Percentiles rank a stretch among this genome's conserved stretches.
Evolutionary conservation across 2,888 invertebrate genomes (phyloP).

Genomic region (Escarpia spicata): DNA sequence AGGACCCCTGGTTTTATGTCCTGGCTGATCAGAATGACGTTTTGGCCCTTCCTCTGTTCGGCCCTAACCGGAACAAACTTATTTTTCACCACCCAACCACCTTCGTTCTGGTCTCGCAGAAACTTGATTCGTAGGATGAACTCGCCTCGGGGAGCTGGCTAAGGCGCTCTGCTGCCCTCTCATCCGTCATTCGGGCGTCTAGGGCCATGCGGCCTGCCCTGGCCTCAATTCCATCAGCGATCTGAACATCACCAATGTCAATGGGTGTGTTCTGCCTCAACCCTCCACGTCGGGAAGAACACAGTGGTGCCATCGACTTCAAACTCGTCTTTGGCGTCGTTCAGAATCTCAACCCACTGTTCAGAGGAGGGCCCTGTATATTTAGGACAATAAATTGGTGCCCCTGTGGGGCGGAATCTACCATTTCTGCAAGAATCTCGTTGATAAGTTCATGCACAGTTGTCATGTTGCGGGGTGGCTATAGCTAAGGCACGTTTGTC

Average conservation of each 20-base stretch:
- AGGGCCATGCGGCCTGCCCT: slow-evolving; percentile 23
- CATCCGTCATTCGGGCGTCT: background rate
- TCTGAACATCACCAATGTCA: slow-evolving; percentile 1
- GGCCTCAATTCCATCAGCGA: background rate
- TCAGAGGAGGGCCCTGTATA: no score
- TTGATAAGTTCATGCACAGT: no score
- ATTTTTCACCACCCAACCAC: slow-evolving; percentile 19
- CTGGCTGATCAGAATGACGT: no score
- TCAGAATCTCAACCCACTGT: no score
- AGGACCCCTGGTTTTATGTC: no score
- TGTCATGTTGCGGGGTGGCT: no score
- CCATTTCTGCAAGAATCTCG: no score
- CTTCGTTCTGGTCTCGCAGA: slow-evolving; percentile 18
- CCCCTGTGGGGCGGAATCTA: no score
- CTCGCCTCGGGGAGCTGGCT: slow-evolving; percentile 20
- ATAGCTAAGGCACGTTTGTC: no score
- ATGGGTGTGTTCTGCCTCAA: slow-evolving; percentile 28
- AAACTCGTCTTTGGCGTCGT: slow-evolving; percentile 25
- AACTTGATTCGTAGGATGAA: slow-evolving; percentile 27
- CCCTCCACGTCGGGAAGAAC: slow-evolving; percentile 21
- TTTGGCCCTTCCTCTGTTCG: no score
- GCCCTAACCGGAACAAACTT: background rate
- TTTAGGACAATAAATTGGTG: no score
- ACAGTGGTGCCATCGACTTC: slow-evolving; percentile 24
- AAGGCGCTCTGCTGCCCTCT: slow-evolving; percentile 21